Base-by-base conservation (phyloP, 2,888 invertebrate species). In the Lutraria lutraria region DNA sequence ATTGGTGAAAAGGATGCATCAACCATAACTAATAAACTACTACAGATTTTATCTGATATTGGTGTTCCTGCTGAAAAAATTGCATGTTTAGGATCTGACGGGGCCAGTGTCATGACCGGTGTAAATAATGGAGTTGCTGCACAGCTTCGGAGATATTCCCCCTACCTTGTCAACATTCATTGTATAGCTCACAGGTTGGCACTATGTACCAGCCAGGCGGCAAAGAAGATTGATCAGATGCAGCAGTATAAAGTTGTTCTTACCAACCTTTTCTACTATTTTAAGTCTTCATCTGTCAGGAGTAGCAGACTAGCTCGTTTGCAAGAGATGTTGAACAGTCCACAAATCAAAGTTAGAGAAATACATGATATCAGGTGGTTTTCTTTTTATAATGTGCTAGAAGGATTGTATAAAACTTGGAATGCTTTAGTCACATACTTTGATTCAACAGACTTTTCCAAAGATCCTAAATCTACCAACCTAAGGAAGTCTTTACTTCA, bases 311-410 rank as follows among this genome's bases (percentile, higher is more conserved):
- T 87, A 29, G 54, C 79, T 21, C 81, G 83, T n/a, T 34, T 90
- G 12, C 90, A 88, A 80, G 83, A 88, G 19, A 29, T 88, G 16
- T 82, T 90, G n/a, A 31, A 90, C n/a, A 53, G 72, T 54, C 87
- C 85, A 12, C 76, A 87, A 63, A 81, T 89, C 19, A 87, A 89
- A 76, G 52, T 89, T 34, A 81, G 54, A 76, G 89, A 87, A 79
- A 86, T 87, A 83, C 89, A 89, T 85, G 85, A 89, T 34, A 89
- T 89, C 12, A 80, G 86, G 34, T 89, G 89, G 87, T 86, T 89
- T 29, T 85, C 86, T 56, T 89, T 89, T 84, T 89, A 89, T 53
- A 84, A 89, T 82, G 83, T 76, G 19, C 83, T 89, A 31, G 83
- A 89, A 56, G 83, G 81, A 31, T 81, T 89, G 21, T 85, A 87